Evolutionary conservation across 2,113 vertebrate species (phyloP), one percentile per base, ranked within the genome.

Genomic region (Otis tarda): DNA sequence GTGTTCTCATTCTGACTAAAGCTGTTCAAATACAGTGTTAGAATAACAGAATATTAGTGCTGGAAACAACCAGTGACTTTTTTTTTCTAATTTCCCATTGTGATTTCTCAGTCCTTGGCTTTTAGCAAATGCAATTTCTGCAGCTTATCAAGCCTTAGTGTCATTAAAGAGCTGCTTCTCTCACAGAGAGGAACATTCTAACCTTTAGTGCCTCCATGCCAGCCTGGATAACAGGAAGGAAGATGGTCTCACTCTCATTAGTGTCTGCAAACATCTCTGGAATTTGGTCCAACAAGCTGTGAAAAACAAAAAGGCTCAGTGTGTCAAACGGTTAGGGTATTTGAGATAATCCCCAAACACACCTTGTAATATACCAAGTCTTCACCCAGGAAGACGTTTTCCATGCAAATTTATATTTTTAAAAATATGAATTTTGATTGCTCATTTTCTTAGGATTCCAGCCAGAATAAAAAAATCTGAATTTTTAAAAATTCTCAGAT

Each of bases 121-220:
- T 90, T 60, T 15, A 83, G 60, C 37, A 56, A 89, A 49, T 1
- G 3, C 23, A 82, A 35, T 41, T 97, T 85, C 64, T 50, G 49
- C 12, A 80, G 20, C 17, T 91, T 80, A 83, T 64, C 49, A 35
- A 60, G 28, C 75, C 63, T 56, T 55, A 50, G 5, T 85, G 53
- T 77, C 20, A 63, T 31, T 45, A 35, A 70, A 83, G 49, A 50
- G 37, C 47, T 63, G 12, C 22, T 68, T 80, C 78, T 69, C 53
- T 80, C 73, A 88, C 65, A 88, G 61, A 96, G 60, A 73, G 30
- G 6, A 87, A 80, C 30, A 21, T 43, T 77, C 98, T 97, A 77
- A 99, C 99, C 99, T 99, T 99, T 21, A 99, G 97, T 2, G 99
- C 99, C 96, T 99, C 99, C 97, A 99, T 96, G 39, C 99, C 99